Percentiles rank a stretch among this genome's conserved stretches.
These are phyloP conservation scores for Lepus townsendii DNA, from an alignment of 2,797 vertebrate species.

Conservation along the genomic window DNA sequence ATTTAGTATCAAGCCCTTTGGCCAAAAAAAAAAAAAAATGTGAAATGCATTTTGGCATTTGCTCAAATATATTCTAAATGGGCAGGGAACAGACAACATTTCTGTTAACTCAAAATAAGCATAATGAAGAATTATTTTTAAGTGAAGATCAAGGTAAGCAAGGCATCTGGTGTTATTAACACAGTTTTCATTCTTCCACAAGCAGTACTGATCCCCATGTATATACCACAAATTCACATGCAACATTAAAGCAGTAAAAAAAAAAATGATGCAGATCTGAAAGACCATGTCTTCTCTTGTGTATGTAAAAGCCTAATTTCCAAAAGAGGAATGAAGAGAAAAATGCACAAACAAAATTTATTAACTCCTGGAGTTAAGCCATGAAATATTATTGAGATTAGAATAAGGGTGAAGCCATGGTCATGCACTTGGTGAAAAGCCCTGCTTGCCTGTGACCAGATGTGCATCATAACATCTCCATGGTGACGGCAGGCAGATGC, in stretches of 20 bases:
- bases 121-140: conserved; percentile 39
- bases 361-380: conserved; percentile 61
- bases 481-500: conserved; percentile 64
- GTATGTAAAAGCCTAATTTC: conserved; percentile 49
- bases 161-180: not conserved
- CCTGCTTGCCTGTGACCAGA: conserved; percentile 70
- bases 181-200: not conserved
- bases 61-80: conserved; percentile 69
- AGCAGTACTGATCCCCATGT: not conserved
- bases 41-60: conserved; percentile 36
- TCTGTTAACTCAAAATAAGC: conserved; percentile 49
- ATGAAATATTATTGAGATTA: conserved; percentile 72
- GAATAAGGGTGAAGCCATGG: conserved; percentile 67
- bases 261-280: not conserved
- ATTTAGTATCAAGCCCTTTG: not conserved
- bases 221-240: not conserved
- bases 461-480: conserved; percentile 76
- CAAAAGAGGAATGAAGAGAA: conserved; percentile 60
- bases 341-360: conserved; percentile 60
- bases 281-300: not conserved
- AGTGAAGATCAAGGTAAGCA: conserved; percentile 57
- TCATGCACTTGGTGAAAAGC: conserved; percentile 58
- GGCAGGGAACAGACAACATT: not conserved
- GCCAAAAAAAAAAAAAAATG: conserved; percentile 22
- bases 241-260: conserved; percentile 57